Base-by-base conservation (phyloP, 1,140 invertebrate genomes). In the Bicyclus anynana region DNA sequence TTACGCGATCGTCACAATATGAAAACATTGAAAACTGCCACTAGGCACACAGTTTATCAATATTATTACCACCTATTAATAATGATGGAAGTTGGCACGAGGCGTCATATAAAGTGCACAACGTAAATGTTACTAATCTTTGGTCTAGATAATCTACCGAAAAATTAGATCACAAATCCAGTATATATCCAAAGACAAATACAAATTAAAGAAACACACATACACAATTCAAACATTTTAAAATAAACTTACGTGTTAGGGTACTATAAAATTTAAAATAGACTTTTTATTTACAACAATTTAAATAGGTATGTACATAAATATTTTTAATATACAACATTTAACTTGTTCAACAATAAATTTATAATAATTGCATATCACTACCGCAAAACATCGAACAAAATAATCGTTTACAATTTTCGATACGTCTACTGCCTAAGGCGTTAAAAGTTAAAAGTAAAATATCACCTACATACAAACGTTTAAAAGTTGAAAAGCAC, bases 251-350 rank as follows among this genome's bases (percentile, higher is more conserved):
- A 53, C 20, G 27, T 23, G 17, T 44, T 6, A 56, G n/a, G n/a
- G n/a, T n/a, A n/a, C 14, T 48, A 51, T 49, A 51, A 53, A 33
- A 29, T 50, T 52, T 16, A 56, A 72, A 61, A 81, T 86, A 81
- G 72, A 84, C 74, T 79, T 80, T 84, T 74, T 83, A 84, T 87
- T 84, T 84, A 86, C 83, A 86, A 82, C 77, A 81, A 84, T 80
- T 77, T 74, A 77, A 81, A 75, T 79, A 80, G 70, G 66, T 80
- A 86, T 84, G 68, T 80, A 86, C 76, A 80, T 78, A 82, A 66
- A 81, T 80, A 75, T 79, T 74, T n/a, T 74, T 67, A 74, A 78
- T 77, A 76, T 68, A 79, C 76, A 82, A 82, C 75, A 77, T 81
- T 80, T 71, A 77, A 80, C 60, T 81, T 77, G 74, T 65, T 74